A percentile compares a stretch with the other conserved stretches of the same genome.
Conservation (phyloP, 1,140 invertebrate genomes). For the Tetramorium parvispinum region DNA sequence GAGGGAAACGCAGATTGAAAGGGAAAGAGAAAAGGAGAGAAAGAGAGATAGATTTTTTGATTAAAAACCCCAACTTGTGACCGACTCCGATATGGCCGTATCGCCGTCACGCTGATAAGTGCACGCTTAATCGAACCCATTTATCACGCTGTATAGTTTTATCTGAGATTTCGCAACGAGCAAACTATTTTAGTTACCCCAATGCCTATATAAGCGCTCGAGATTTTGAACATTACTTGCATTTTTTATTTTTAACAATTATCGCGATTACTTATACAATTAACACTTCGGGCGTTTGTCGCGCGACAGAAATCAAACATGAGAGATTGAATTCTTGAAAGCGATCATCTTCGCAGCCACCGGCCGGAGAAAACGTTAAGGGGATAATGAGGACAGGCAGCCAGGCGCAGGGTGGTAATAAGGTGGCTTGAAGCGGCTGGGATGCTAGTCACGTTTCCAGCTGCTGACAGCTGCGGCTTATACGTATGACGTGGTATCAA, state of each 20-base stretch:
- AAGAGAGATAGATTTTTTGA: slow-evolving; percentile 39
- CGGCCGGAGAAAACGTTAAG: slow-evolving; percentile 82
- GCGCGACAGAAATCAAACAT: slow-evolving; percentile 12
- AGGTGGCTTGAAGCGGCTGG: slow-evolving; percentile 80
- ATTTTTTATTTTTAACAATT: slow-evolving; percentile 9
- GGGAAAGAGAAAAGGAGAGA: not conserved
- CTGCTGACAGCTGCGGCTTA: slow-evolving; percentile 86
- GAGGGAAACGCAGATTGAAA: not conserved
- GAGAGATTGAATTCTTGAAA: slow-evolving; percentile 83
- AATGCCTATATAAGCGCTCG: not conserved
- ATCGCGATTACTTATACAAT: not conserved
- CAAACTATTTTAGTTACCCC: slow-evolving; percentile 32
- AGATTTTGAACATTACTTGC: not conserved
- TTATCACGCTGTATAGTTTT: slow-evolving; percentile 62
- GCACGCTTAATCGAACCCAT: slow-evolving; percentile 71
- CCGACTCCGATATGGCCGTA: slow-evolving; percentile 50
- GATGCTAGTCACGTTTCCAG: slow-evolving; percentile 85
- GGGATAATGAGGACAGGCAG: slow-evolving; percentile 85
- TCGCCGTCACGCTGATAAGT: slow-evolving; percentile 72
- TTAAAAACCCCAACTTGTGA: slow-evolving; percentile 56
- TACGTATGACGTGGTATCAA: slow-evolving; percentile 86
- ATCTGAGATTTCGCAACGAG: slow-evolving; percentile 65
- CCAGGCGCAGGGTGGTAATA: slow-evolving; percentile 82
- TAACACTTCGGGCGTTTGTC: not conserved
- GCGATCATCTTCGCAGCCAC: slow-evolving; percentile 59